Base-by-base conservation (phyloP, 1,140 invertebrate genomes). In the Brachionus angularis region DNA sequence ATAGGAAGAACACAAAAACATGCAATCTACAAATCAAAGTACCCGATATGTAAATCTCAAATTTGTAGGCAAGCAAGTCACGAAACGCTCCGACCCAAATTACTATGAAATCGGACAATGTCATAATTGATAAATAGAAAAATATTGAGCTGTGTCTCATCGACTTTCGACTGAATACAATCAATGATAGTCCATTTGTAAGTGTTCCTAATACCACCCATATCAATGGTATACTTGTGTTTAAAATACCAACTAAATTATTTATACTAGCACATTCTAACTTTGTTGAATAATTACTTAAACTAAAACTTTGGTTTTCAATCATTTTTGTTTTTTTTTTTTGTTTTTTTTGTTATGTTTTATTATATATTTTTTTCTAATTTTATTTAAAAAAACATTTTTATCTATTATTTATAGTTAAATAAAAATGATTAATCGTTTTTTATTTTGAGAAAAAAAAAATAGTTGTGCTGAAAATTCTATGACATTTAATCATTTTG, bases 41-140 rank as follows among this genome's bases (percentile, higher is more conserved):
- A n/a, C 62, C 62, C 0, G 42, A 47, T 31, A 67, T 50, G 47
- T 47, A 67, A 5, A 50, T 25, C 33, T 47, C n/a, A 67, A 67
- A 50, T 67, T 50, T 46, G 16, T 67, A 67, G 31, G 62, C 62
- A 23, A 67, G 10, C 46, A 67, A 67, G 25, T 67, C 62, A 25
- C 62, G 62, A 33, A 67, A 67, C 33, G 62, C 46, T 23, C 62
- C 47, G 42, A 67, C 42, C 62, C 62, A 67, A 21, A 67, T 46
- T 2, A 67, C 62, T 46, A 67, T 50, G 16, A 67, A 50, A 23
- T 67, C 62, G 21, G 47, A 46, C 21, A 67, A 29, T 16, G 42
- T 67, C 62, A 67, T 67, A 23, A 67, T 3, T 47, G 34, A 23
- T 23, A 67, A 46, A 21, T 67, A 67, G 42, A 67, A 67, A 47